Percentiles rank a stretch among this genome's conserved stretches.
Evolutionary conservation across 2,797 vertebrate species (phyloP).

Genomic region (Sardinella longiceps): DNA sequence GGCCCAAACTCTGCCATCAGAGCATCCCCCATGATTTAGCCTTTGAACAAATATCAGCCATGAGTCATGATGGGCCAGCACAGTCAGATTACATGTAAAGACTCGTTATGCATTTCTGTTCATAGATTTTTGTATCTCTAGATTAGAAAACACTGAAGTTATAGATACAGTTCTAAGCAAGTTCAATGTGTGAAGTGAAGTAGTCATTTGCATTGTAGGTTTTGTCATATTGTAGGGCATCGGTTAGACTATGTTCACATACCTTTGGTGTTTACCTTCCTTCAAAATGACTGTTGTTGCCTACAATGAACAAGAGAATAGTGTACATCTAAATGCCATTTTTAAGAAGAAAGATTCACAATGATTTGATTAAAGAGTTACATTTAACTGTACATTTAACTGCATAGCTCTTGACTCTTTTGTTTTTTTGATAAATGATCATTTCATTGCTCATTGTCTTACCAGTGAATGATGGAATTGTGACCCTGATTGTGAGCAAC

Average conservation of each 20-base stretch:
- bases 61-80: no score
- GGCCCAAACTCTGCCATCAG: slow-evolving; percentile 77
- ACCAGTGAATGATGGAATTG: neutral
- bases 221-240: no score
- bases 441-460: neutral
- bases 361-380: neutral
- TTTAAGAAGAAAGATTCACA: neutral
- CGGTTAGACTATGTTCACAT: neutral
- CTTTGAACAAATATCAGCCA: neutral
- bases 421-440: neutral
- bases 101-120: no score
- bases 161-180: no score
- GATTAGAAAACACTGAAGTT: no score
- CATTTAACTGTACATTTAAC: neutral
- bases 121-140: no score
- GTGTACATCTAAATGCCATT: neutral
- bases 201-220: no score
- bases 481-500: neutral
- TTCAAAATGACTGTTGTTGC: neutral
- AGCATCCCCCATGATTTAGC: slow-evolving; percentile 62
- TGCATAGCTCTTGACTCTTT: neutral
- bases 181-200: no score
- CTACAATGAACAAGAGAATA: neutral
- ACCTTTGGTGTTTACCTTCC: neutral
- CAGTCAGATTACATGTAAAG: no score